phyloP scores from a whole-genome alignment of 2,797 vertebrate genomes.

The Valencia hispanica region DNA sequence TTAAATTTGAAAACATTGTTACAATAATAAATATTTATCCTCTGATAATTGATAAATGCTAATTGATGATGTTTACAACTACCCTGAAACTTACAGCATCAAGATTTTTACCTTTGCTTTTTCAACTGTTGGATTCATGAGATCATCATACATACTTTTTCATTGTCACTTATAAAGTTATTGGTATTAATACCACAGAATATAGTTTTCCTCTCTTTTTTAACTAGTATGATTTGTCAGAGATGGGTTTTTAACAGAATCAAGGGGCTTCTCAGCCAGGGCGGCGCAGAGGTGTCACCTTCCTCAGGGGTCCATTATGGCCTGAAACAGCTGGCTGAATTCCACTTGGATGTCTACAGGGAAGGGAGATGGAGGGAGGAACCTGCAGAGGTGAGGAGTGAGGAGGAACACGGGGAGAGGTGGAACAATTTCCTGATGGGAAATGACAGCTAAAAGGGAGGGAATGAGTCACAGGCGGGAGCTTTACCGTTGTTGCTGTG shows the following conservation, averaged over 20 bases:
- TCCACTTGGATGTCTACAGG: slow-evolving; percentile 48
- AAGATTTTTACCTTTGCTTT: neutral
- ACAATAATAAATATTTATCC: neutral
- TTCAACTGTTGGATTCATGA: neutral
- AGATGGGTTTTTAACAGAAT: slow-evolving; percentile 7
- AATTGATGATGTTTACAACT: neutral
- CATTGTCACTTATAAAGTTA: neutral
- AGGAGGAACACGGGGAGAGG: slow-evolving; percentile 65
- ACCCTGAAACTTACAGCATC: neutral
- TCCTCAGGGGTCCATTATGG: slow-evolving; percentile 32
- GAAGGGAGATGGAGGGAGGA: slow-evolving; percentile 33
- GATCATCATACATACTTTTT: neutral
- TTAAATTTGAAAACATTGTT: neutral
- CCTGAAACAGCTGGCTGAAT: slow-evolving; percentile 39
- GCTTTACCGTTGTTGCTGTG: slow-evolving; percentile 9
- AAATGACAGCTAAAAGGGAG: slow-evolving; percentile 62
- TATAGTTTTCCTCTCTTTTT: neutral
- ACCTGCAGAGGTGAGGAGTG: slow-evolving; percentile 57
- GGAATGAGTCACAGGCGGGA: slow-evolving; percentile 34
- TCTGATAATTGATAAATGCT: neutral
- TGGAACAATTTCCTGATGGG: slow-evolving; percentile 73
- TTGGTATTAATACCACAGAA: neutral
- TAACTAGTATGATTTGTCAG: slow-evolving; percentile 30
- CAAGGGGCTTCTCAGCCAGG: slow-evolving; percentile 18
- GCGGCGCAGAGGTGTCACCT: slow-evolving; percentile 21